These are phyloP conservation scores for Actinopyga echinites DNA, from an alignment of 53 echinoderm and acorn worm species.

Conservation along the genomic window DNA sequence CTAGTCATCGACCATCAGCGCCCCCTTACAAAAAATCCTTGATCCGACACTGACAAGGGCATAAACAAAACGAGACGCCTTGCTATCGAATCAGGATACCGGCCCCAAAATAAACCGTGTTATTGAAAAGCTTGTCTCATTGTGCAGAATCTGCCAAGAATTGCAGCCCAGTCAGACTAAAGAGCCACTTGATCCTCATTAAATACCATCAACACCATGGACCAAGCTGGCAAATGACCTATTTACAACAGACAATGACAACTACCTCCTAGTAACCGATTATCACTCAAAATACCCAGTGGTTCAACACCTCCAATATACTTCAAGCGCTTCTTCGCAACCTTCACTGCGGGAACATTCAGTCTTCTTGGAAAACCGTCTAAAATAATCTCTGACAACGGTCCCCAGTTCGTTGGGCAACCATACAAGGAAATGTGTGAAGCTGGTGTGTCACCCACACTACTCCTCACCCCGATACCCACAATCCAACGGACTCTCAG, in stretches of 20 bases:
- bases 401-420: slow-evolving; percentile 66
- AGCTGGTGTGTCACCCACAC: no score
- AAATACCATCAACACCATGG: slow-evolving; percentile 49
- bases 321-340: slow-evolving; percentile 35
- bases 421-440: no score
- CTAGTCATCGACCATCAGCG: no score
- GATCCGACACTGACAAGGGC: slow-evolving; percentile 44
- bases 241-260: neutral
- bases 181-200: neutral
- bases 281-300: slow-evolving; percentile 52
- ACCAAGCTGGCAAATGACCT: slow-evolving; percentile 44
- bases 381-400: slow-evolving; percentile 69
- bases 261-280: slow-evolving; percentile 39
- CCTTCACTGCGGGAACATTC: slow-evolving; percentile 5
- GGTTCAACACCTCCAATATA: neutral
- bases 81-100: slow-evolving; percentile 63
- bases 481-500: no score
- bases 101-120: slow-evolving; percentile 55
- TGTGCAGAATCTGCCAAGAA: slow-evolving; percentile 38
- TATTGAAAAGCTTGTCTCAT: slow-evolving; percentile 25
- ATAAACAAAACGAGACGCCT: slow-evolving; percentile 48
- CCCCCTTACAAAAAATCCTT: no score
- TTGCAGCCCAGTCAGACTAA: neutral
- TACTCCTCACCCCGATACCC: no score
- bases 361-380: slow-evolving; percentile 50